Conservation (phyloP, 2,888 invertebrate species). For the Osmoderma eremita region DNA sequence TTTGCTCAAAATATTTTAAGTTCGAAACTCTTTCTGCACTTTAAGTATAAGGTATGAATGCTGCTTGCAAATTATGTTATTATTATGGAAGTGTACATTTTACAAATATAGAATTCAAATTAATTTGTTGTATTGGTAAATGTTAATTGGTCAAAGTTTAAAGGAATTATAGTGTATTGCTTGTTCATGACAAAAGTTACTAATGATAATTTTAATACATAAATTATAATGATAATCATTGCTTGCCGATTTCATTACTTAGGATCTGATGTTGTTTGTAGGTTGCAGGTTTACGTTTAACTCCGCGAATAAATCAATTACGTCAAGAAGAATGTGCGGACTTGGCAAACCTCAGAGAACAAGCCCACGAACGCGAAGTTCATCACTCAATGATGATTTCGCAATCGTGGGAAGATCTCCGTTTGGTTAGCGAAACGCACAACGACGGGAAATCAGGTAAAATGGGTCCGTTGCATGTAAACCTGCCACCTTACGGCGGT, state of each 20-base stretch:
- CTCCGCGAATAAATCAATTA: slow-evolving; percentile 88
- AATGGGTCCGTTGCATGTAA: slow-evolving; percentile 64
- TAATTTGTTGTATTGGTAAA: no score
- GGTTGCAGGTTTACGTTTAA: slow-evolving; percentile 62
- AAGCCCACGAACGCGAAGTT: slow-evolving; percentile 90
- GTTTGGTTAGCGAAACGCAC: slow-evolving; percentile 61
- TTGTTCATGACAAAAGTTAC: neutral
- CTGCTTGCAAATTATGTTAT: no score
- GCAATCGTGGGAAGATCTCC: slow-evolving; percentile 93
- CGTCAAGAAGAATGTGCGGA: slow-evolving; percentile 90
- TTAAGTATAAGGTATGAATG: no score
- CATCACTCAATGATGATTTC: slow-evolving; percentile 94
- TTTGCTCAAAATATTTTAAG: neutral
- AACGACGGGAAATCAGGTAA: slow-evolving; percentile 57
- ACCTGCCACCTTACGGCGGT: slow-evolving; percentile 60
- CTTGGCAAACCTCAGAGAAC: slow-evolving; percentile 82
- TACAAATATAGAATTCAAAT: no score
- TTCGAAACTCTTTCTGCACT: neutral
- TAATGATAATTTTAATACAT: neutral
- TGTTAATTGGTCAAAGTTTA: slow-evolving; percentile 18
- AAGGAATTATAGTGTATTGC: neutral
- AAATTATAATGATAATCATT: neutral
- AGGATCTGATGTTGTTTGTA: slow-evolving; percentile 26
- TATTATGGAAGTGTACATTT: no score
- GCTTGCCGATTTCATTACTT: no score